A percentile compares a stretch with the other conserved stretches of the same genome.
Evolutionary conservation across 2,797 vertebrate genomes (phyloP).

Genomic region (Premnoplex brunnescens): DNA sequence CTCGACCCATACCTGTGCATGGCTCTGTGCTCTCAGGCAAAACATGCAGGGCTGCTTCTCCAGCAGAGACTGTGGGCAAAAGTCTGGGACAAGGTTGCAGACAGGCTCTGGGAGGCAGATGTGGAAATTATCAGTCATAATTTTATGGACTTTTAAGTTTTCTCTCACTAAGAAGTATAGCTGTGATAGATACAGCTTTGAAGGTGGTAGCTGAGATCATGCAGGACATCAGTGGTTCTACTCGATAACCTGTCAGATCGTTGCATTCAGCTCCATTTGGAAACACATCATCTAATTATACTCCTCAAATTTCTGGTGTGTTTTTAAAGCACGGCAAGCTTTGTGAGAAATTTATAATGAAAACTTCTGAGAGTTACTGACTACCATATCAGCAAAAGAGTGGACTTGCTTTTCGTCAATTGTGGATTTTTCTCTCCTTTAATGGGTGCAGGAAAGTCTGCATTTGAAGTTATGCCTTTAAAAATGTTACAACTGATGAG

Average conservation of each 20-base stretch:
- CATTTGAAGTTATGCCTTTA: not conserved
- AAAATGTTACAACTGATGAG: not conserved
- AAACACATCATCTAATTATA: not conserved
- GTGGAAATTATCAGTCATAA: not conserved
- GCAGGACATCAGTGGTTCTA: not conserved
- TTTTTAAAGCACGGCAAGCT: not conserved
- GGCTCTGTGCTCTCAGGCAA: not conserved
- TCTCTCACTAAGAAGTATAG: not conserved
- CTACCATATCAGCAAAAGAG: not conserved
- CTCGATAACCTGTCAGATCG: accelerated
- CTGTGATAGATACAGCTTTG: not conserved
- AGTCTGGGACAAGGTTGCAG: not conserved
- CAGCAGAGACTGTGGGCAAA: not conserved
- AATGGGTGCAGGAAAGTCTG: not conserved
- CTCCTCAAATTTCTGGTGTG: not conserved
- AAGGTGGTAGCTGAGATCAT: not conserved
- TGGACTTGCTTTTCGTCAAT: not conserved
- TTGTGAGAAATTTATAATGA: not conserved
- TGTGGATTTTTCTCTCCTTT: not conserved
- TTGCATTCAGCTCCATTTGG: not conserved
- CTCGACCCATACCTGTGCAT: not conserved
- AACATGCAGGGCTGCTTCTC: not conserved
- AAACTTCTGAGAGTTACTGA: not conserved
- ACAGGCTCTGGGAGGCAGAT: not conserved
- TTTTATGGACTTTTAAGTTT: not conserved